Evolutionary conservation across 2,797 vertebrate species (phyloP).

Genomic region (Helostoma temminkii): DNA sequence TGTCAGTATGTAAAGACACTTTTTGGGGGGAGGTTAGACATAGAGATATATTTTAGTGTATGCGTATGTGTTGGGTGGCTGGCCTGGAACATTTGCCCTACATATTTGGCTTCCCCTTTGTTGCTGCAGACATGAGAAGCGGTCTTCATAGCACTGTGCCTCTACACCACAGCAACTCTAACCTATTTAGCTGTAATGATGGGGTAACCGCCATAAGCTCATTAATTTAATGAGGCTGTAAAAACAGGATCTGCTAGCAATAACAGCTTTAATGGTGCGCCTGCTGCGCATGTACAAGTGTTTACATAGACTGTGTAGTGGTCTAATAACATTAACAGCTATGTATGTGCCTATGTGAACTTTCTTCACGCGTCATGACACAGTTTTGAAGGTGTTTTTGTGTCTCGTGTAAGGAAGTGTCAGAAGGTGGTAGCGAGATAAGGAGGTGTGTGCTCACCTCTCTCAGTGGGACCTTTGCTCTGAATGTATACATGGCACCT

Average conservation of each 20-base stretch:
- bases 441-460: conserved; percentile 73
- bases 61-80: conserved; percentile 4
- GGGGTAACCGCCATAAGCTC: conserved; percentile 39
- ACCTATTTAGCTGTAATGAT: conserved; percentile 69
- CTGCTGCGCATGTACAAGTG: conserved; percentile 12
- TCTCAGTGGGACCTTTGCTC: conserved; percentile 81
- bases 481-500: conserved; percentile 93
- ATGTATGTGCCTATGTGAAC: conserved; percentile 36
- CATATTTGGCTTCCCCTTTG: conserved; percentile 59
- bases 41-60: conserved; percentile 5
- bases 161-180: conserved; percentile 64
- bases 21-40: conserved; percentile 19
- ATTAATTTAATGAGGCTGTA: conserved; percentile 57
- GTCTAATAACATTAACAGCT: conserved; percentile 9
- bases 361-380: not conserved
- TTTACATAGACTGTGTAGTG: not conserved
- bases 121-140: conserved; percentile 35
- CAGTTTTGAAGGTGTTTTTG: not conserved
- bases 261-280: conserved; percentile 20
- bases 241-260: conserved; percentile 37
- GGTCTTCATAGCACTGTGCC: conserved; percentile 41
- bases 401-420: not conserved
- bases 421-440: not conserved
- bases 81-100: conserved; percentile 62
- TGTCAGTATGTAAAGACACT: conserved; percentile 21